Conservation (phyloP, 2,113 vertebrate species). For the Todiramphus saurophagus region DNA sequence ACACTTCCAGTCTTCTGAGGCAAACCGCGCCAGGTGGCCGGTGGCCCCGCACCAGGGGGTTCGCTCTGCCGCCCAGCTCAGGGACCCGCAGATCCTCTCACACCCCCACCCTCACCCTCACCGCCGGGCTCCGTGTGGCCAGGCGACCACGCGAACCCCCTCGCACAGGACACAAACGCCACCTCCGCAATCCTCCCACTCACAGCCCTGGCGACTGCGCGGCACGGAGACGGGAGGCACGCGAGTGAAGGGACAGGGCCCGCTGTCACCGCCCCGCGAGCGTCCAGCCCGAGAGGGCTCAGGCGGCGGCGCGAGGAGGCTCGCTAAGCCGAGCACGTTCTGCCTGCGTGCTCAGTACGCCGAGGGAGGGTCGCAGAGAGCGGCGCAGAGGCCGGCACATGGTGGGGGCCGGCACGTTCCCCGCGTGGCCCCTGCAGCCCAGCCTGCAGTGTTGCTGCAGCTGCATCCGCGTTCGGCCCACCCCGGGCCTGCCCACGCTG, state of each 20-base stretch:
- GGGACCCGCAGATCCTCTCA: rapidly evolving
- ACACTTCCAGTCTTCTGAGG: not conserved
- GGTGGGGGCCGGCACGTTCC: too few species aligned
- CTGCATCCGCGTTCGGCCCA: rapidly evolving
- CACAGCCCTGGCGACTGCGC: not conserved
- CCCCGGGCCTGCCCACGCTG: not conserved
- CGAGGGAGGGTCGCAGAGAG: too few species aligned
- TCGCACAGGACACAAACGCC: too few species aligned
- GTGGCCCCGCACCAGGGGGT: rapidly evolving
- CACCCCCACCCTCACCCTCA: rapidly evolving
- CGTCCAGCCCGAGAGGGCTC: too few species aligned
- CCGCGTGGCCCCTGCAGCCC: too few species aligned
- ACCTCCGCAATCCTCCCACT: too few species aligned
- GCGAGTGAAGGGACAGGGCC: not conserved
- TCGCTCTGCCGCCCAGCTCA: rapidly evolving
- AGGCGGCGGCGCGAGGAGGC: too few species aligned
- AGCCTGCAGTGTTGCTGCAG: too few species aligned
- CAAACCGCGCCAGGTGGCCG: rapidly evolving
- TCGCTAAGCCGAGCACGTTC: too few species aligned
- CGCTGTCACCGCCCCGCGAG: too few species aligned
- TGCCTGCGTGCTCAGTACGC: too few species aligned
- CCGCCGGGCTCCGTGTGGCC: not conserved
- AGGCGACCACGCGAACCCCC: not conserved
- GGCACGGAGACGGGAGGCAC: rapidly evolving
- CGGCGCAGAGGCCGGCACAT: too few species aligned